phyloP scores from a whole-genome alignment of 2,113 vertebrate genomes.

The Epinephelus moara region DNA sequence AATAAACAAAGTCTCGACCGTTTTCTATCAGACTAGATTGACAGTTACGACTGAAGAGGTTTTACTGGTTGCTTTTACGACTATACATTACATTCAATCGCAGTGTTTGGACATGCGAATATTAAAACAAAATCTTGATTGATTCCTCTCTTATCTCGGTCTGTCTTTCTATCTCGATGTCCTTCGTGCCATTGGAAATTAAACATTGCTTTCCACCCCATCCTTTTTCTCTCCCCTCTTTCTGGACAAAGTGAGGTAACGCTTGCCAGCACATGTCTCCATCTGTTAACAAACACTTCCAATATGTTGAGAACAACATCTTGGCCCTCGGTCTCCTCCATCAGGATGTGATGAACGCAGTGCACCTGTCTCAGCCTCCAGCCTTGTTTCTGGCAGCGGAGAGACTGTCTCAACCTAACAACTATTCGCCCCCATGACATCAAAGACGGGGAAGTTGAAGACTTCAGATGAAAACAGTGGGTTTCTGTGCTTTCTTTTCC shows the following conservation, averaged over 20 bases:
- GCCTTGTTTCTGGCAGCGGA: constrained; percentile 73
- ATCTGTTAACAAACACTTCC: constrained; percentile 82
- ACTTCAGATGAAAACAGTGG: constrained; percentile 60
- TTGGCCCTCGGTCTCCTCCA: constrained; percentile 72
- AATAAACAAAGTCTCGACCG: constrained; percentile 61
- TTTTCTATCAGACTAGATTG: constrained; percentile 57
- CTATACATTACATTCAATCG: constrained; percentile 5
- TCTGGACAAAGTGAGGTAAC: constrained; percentile 68
- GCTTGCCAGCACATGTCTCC: constrained; percentile 73
- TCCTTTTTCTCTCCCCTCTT: constrained; percentile 36
- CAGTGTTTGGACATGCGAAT: constrained; percentile 3
- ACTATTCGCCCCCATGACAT: constrained; percentile 67
- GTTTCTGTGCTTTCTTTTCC: constrained; percentile 60
- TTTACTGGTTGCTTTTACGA: neutral
- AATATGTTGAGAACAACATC: constrained; percentile 80
- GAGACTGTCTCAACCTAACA: constrained; percentile 64
- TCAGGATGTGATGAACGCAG: constrained; percentile 75
- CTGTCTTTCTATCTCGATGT: constrained; percentile 9
- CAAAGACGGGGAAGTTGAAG: constrained; percentile 62
- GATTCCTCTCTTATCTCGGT: constrained; percentile 22
- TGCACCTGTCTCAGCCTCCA: constrained; percentile 81
- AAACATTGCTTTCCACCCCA: constrained; percentile 51
- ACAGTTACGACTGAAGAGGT: constrained; percentile 39
- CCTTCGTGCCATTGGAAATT: constrained; percentile 68
- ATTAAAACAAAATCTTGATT: constrained; percentile 26